Conservation (phyloP, 2,113 vertebrate genomes). For the Rhabdomys dilectus region DNA sequence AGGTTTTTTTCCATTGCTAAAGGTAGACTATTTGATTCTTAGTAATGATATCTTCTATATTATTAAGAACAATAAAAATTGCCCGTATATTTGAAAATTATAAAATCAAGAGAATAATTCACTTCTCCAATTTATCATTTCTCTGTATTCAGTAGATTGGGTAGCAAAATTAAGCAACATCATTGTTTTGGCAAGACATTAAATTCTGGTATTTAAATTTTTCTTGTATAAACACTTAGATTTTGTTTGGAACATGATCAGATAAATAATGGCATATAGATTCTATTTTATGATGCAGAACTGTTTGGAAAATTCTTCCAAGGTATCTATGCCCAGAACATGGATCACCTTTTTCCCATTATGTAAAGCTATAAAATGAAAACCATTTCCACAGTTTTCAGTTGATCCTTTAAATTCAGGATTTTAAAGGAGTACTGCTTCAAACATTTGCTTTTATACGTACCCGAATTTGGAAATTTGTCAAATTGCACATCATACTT, state of each 20-base stretch:
- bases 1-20: background rate
- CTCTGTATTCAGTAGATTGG: slow-evolving; percentile 73
- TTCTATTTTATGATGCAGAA: slow-evolving; percentile 79
- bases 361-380: slow-evolving; percentile 84
- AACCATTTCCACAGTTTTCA: slow-evolving; percentile 85
- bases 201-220: slow-evolving; percentile 80
- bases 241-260: slow-evolving; percentile 80
- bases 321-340: slow-evolving; percentile 62
- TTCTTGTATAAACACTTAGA: slow-evolving; percentile 78
- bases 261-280: slow-evolving; percentile 83
- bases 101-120: slow-evolving; percentile 70
- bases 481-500: slow-evolving; percentile 75
- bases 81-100: background rate
- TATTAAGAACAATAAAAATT: background rate
- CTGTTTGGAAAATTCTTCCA: slow-evolving; percentile 79
- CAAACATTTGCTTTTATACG: slow-evolving; percentile 86
- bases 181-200: slow-evolving; percentile 75
- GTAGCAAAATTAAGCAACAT: slow-evolving; percentile 62
- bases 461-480: slow-evolving; percentile 82
- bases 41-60: background rate
- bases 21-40: background rate
- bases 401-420: slow-evolving; percentile 76
- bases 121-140: slow-evolving; percentile 61
- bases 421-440: slow-evolving; percentile 77
- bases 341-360: slow-evolving; percentile 79